Evolutionary conservation across 2,113 vertebrate species (phyloP).

Genomic region (Numida meleagris): DNA sequence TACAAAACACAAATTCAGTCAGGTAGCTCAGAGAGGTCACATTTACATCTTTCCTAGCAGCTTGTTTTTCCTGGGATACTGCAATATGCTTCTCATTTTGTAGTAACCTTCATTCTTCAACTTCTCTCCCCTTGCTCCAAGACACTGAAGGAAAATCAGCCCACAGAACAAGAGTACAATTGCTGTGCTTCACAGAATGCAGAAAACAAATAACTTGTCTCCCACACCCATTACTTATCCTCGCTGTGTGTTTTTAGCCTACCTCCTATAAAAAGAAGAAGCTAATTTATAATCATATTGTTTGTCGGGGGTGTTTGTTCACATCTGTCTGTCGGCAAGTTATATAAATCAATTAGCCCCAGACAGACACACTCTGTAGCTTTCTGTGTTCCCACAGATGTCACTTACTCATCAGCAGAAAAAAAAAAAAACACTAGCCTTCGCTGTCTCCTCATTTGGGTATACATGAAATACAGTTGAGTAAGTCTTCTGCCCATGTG

Average conservation of each 20-base stretch:
- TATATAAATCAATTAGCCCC: conserved; percentile 75
- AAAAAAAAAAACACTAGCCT: conserved; percentile 18
- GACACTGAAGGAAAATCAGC: not conserved
- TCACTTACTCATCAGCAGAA: conserved; percentile 51
- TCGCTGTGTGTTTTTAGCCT: conserved; percentile 46
- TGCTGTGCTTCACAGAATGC: not conserved
- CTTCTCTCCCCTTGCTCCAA: not conserved
- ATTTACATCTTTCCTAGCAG: not conserved
- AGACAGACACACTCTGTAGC: conserved; percentile 58
- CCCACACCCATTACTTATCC: conserved; percentile 55
- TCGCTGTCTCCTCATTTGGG: not conserved
- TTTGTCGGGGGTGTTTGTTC: conserved; percentile 55
- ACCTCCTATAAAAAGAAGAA: conserved; percentile 32
- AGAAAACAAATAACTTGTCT: conserved; percentile 60
- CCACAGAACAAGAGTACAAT: not conserved
- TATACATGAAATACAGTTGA: conserved; percentile 46
- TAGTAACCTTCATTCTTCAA: not conserved
- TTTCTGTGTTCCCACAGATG: conserved; percentile 73
- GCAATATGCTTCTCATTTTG: not conserved
- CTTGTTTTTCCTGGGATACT: not conserved
- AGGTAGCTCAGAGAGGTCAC: not conserved
- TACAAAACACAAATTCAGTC: not conserved
- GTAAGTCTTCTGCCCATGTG: conserved; percentile 20
- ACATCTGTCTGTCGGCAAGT: conserved; percentile 67
- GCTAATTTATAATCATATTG: conserved; percentile 69